Base-by-base conservation (phyloP, 1,140 invertebrate genomes). In the Eufriesea mexicana region DNA sequence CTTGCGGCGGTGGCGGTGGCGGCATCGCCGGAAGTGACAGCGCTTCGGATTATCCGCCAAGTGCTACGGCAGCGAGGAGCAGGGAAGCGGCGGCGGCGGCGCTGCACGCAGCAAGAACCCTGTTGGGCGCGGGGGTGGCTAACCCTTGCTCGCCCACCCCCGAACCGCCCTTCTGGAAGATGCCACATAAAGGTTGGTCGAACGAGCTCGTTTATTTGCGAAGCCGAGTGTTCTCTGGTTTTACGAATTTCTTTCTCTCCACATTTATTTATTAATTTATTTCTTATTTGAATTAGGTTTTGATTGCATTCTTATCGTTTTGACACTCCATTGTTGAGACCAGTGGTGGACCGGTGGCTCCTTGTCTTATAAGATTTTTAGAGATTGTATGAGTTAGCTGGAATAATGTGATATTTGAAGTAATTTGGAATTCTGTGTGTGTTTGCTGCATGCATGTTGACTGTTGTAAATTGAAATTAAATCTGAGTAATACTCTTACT, bases 111-210 rank as follows among this genome's bases (percentile, higher is more conserved):
- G 94, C 93, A 92, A 95, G 94, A 89, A 95, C 95, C 91, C 91
- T 95, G 94, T 94, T 95, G 92, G 95, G 94, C 87, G 94, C 94
- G 92, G 94, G 94, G 92, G 94, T 95, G 92, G 94, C 94, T 89
- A 93, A 93, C 91, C 94, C 94, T 94, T 95, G 94, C 94, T 94
- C 94, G 90, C 91, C 94, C 94, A 94, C 94, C 94, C 95, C 93
- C 93, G 95, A 94, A 91, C 94, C 95, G 88, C 92, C 94, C 88
- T 95, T 95, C 90, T 95, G 95, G 95, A 95, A 95, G 91, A 95
- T 95, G 95, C 95, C 95, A 74, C 95, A 95, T 88, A 95, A 95
- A 95, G 95, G 95, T 95, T 66, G 91, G 94, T 93, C 49, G 7
- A 76, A 72, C 66, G 49, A 42, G 54, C 73, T 61, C 67, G 45